phyloP scores from a whole-genome alignment of 2,113 vertebrate genomes.

The Rhinolophus ferrumequinum region DNA sequence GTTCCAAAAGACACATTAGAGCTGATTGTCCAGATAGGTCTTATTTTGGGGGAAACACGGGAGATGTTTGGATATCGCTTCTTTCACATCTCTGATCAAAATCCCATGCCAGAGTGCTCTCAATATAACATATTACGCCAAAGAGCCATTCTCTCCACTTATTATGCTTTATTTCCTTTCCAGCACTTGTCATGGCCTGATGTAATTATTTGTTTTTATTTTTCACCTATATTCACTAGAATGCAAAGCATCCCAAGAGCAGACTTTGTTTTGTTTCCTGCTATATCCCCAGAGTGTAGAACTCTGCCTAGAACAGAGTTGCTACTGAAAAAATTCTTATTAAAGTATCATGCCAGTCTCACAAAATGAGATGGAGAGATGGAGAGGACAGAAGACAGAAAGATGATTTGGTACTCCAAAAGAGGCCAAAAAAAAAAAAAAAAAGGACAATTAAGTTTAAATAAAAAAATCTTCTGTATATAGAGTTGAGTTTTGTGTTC shows the following conservation, averaged over 20 bases:
- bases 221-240: neutral
- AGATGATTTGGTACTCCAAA: neutral
- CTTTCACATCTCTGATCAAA: neutral
- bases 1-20: too few relatives aligned
- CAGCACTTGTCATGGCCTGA: neutral
- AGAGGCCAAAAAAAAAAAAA: accelerated
- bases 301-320: neutral
- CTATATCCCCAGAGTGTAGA: neutral
- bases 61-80: neutral
- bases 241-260: neutral
- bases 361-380: neutral
- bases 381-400: neutral
- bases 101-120: neutral
- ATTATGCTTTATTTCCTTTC: neutral
- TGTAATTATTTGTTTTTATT: neutral
- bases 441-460: neutral
- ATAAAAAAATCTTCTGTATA: neutral
- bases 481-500: neutral
- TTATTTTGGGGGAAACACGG: too few relatives aligned
- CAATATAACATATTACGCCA: neutral
- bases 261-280: neutral
- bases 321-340: neutral
- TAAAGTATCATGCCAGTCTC: neutral
- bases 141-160: neutral
- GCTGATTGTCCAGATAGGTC: too few relatives aligned